Conservation (phyloP, 2,888 invertebrate species). For the Sinelater perroti region DNA sequence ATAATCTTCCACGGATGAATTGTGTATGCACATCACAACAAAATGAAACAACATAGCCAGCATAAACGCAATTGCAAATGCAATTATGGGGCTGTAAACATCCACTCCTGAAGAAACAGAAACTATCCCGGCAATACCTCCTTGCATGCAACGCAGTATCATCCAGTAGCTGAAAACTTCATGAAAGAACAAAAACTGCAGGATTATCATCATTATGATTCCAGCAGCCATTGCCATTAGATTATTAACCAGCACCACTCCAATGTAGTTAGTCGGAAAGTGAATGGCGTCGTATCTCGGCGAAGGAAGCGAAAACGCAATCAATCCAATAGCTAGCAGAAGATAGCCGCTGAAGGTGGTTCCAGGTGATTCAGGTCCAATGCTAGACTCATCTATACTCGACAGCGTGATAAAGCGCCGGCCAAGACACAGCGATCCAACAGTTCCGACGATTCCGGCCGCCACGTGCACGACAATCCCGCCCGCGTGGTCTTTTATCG, state of each 20-base stretch:
- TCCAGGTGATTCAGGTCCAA: conserved; percentile 48
- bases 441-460: conserved; percentile 53
- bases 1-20: conserved; percentile 57
- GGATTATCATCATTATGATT: conserved; percentile 35
- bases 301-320: conserved; percentile 42
- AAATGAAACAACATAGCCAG: conserved; percentile 51
- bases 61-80: conserved; percentile 48
- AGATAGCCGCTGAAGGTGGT: conserved; percentile 48
- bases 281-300: conserved; percentile 28
- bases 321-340: conserved; percentile 54
- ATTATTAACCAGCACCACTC: conserved; percentile 40
- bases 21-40: conserved; percentile 47
- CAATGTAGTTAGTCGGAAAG: conserved; percentile 30
- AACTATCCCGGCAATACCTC: conserved; percentile 53
- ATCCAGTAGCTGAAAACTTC: conserved; percentile 55
- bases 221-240: conserved; percentile 39
- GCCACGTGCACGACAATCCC: conserved; percentile 52
- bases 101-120: conserved; percentile 53
- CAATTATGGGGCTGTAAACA: conserved; percentile 49
- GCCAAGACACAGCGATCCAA: conserved; percentile 54
- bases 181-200: conserved; percentile 42
- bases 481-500: conserved; percentile 54
- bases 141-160: conserved; percentile 55
- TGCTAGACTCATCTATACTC: conserved; percentile 54
- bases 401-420: conserved; percentile 52